Conservation (phyloP, 2,113 vertebrate genomes). For the Poeciliopsis retropinna region DNA sequence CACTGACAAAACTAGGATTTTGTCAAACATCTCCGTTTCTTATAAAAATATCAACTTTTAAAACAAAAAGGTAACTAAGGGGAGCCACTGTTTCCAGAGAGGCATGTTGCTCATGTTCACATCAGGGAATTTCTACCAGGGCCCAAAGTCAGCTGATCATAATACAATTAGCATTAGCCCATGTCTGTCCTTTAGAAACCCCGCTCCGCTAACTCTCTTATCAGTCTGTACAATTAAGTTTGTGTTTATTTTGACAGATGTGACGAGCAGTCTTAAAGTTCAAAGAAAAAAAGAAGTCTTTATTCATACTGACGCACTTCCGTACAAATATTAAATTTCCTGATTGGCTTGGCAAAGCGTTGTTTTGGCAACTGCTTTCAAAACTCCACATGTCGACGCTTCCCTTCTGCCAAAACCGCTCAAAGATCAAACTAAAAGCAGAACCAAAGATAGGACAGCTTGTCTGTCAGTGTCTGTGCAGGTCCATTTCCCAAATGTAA, state of each 20-base stretch:
- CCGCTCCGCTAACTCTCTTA: background rate
- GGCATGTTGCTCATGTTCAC: conserved; percentile 23
- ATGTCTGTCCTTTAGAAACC: background rate
- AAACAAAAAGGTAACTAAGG: conserved; percentile 16
- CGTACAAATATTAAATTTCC: conserved; percentile 75
- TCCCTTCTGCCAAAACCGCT: conserved; percentile 26
- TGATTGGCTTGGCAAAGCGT: conserved; percentile 58
- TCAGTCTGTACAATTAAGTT: conserved; percentile 13
- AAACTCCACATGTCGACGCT: conserved; percentile 40
- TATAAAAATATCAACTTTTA: conserved; percentile 21
- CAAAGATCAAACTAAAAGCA: conserved; percentile 45
- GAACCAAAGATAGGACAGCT: conserved; percentile 54
- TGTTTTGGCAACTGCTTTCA: conserved; percentile 53
- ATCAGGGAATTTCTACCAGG: conserved; percentile 51
- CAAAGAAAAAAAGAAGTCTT: conserved; percentile 69
- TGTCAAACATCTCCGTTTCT: conserved; percentile 5
- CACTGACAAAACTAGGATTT: background rate
- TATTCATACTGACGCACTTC: conserved; percentile 72
- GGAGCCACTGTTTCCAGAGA: background rate
- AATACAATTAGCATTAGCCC: conserved; percentile 35
- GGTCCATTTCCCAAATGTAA: conserved; percentile 70
- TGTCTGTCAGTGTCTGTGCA: conserved; percentile 50
- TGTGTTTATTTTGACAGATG: conserved; percentile 47
- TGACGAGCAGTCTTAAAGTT: conserved; percentile 47
- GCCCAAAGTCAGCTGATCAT: conserved; percentile 29